Percentiles rank a stretch among this genome's conserved stretches.
These are phyloP conservation scores for Nasalis larvatus DNA, from an alignment of 2,113 vertebrate species.

Conservation along the genomic window DNA sequence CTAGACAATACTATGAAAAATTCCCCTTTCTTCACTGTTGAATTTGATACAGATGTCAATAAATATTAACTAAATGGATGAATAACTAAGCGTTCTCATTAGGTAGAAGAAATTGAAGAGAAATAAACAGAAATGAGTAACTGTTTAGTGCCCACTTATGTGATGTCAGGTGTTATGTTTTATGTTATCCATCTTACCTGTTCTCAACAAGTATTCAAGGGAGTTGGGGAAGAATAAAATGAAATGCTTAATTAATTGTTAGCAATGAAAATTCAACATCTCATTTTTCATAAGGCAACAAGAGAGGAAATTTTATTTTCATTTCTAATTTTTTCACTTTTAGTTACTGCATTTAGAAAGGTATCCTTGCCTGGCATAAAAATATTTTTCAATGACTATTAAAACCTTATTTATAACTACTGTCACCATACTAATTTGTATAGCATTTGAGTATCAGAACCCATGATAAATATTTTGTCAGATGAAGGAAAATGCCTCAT, in stretches of 20 bases:
- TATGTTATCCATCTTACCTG: neutral
- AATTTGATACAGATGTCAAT: neutral
- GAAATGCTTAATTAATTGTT: neutral
- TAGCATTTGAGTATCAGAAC: conserved; percentile 57
- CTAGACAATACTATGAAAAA: neutral
- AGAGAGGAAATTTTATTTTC: neutral
- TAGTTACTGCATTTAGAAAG: conserved; percentile 3
- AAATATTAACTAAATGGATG: neutral
- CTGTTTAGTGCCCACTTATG: neutral
- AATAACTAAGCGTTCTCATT: neutral
- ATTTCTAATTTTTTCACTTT: neutral
- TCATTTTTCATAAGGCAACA: conserved; percentile 31
- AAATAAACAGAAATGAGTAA: neutral
- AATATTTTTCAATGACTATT: neutral
- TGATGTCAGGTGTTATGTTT: neutral
- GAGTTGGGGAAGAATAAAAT: neutral
- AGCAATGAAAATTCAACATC: neutral
- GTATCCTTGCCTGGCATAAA: neutral
- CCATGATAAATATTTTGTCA: conserved; percentile 53
- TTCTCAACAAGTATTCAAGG: neutral
- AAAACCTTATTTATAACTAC: neutral
- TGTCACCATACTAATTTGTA: neutral
- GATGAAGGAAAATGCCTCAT: conserved; percentile 54
- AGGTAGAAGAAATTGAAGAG: neutral
- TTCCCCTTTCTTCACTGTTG: neutral